These are phyloP conservation scores for Megaceryle maxima DNA, from an alignment of 2,113 vertebrate genomes.

Conservation along the genomic window DNA sequence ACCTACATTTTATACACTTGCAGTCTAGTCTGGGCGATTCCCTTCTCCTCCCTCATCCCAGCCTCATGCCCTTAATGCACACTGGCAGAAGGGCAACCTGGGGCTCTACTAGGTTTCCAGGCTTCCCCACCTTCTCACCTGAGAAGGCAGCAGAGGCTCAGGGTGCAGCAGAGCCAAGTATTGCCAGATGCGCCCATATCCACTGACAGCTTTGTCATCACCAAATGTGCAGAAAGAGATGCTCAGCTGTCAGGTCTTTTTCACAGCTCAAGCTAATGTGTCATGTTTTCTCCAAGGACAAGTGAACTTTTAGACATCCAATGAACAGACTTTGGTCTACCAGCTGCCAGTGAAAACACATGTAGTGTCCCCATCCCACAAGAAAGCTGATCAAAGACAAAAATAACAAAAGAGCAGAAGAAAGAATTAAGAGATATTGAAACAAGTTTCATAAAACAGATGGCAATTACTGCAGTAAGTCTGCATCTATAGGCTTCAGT, in stretches of 20 bases:
- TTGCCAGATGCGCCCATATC: neutral
- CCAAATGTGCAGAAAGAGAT: neutral
- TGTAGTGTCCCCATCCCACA: neutral
- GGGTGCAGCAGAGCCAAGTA: neutral
- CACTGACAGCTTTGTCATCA: accelerated
- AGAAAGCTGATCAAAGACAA: neutral
- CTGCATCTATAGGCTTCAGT: neutral
- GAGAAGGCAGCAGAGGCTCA: neutral
- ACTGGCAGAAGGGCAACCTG: neutral
- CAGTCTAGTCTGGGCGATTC: neutral
- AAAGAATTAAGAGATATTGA: neutral
- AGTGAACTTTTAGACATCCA: neutral
- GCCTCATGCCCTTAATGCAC: neutral
- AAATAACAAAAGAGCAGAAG: neutral
- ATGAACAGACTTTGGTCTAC: neutral
- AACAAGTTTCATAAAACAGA: neutral
- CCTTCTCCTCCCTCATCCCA: neutral
- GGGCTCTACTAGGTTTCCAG: neutral
- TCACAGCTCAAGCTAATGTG: neutral
- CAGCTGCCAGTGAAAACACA: neutral
- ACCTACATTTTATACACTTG: neutral
- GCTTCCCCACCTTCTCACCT: neutral
- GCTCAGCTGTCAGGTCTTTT: neutral
- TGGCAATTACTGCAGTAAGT: neutral
- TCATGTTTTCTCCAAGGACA: neutral